Evolutionary conservation across 2,888 invertebrate species (phyloP), one percentile per base, ranked within the genome.

Genomic region (Tethea ocularis): DNA sequence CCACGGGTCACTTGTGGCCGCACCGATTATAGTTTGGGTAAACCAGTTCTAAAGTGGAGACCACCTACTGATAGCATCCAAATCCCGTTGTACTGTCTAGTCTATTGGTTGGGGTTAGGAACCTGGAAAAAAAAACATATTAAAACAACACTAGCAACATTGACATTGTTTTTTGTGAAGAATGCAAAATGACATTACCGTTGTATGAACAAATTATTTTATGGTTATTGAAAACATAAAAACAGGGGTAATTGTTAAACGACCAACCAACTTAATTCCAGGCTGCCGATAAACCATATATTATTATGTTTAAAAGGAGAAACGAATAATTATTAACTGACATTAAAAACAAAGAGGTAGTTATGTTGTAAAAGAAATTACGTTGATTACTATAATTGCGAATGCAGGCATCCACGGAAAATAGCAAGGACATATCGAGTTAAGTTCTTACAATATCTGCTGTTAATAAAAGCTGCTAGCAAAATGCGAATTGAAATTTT

Each of bases 251-350:
- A 67, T 64, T 61, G 56, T 56, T 56, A 61, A 61, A 62, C 52
- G 38, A n/a, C 22, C 51, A 41, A 54, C 63, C 11, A 38, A n/a
- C 20, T 46, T 46, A 46, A 46, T 29, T n/a, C n/a, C 26, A 52
- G n/a, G 17, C 29, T 53, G n/a, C 52, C 61, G 52, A 58, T 58
- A 55, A 61, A 60, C 56, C 22, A 26, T 41, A 51, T 52, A 58
- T 61, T 26, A 56, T 55, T 53, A 57, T 58, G 59, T 58, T 58
- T 53, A 61, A 64, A 57, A 66, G 53, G 52, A 57, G 59, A 52
- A 56, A 58, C 53, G 57, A 66, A 64, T 72, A 74, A 73, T 75
- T 74, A 74, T 69, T 68, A 61, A 33, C 67, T 61, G 70, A 46
- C 66, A 74, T 73, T 71, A 66, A 74, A 72, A 68, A 63, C 68